These are phyloP conservation scores for Hypomecis atomaria DNA, from an alignment of 2,888 invertebrate genomes.

Conservation along the genomic window DNA sequence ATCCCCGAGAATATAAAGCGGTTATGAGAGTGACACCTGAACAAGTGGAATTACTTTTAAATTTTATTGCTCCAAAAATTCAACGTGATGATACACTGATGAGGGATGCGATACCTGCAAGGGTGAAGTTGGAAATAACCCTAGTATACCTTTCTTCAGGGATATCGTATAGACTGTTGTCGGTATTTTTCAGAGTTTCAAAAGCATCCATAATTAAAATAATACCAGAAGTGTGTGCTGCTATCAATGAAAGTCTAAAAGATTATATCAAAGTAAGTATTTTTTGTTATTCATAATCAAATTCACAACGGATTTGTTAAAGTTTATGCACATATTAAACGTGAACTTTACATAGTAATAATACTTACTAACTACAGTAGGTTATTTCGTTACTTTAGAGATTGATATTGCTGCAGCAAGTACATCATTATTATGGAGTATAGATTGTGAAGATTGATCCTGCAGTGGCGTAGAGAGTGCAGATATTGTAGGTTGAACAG, in stretches of 20 bases:
- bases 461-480: constrained; percentile 31
- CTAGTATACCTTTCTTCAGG: constrained; percentile 31
- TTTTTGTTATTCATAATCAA: constrained; percentile 30
- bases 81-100: constrained; percentile 31
- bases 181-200: constrained; percentile 34
- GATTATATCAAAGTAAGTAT: constrained; percentile 37
- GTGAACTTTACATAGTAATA: constrained; percentile 32
- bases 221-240: constrained; percentile 37
- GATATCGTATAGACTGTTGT: constrained; percentile 28
- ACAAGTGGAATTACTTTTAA: constrained; percentile 36
- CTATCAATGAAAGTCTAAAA: constrained; percentile 30
- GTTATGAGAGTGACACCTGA: constrained; percentile 34
- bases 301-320: constrained; percentile 27
- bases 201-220: constrained; percentile 33
- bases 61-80: constrained; percentile 32
- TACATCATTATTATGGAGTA: constrained; percentile 33
- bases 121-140: constrained; percentile 30
- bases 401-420: constrained; percentile 33
- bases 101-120: constrained; percentile 36
- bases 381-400: constrained; percentile 32
- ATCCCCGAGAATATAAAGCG: constrained; percentile 14
- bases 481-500: constrained; percentile 30
- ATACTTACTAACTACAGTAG: constrained; percentile 35
- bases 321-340: constrained; percentile 29
- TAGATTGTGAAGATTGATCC: constrained; percentile 26